Base-by-base conservation (phyloP, 2,113 vertebrate genomes). In the Gavialis gangeticus region DNA sequence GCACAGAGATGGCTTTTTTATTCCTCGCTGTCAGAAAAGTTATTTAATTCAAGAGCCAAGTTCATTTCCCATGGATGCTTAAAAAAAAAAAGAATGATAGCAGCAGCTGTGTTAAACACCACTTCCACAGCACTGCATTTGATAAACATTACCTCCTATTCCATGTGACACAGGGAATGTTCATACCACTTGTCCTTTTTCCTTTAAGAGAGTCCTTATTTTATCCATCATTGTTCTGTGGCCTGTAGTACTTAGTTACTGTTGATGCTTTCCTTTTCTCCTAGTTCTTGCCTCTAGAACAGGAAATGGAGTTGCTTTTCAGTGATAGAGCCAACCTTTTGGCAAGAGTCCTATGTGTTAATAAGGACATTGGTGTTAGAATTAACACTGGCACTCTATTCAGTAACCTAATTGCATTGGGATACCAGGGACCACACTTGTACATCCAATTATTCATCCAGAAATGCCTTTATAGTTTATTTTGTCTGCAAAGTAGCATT, bases 191-290 rank as follows among this genome's bases (percentile, higher is more conserved):
- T 90, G 55, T 22, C 10, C 2, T 78, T 57, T 22, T 78, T 75
- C 54, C 81, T 15, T 85, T 87, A 15, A 55, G 69, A 85, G 67
- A 80, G 85, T 75, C 58, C 73, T 85, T 91, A 54, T 63, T 57
- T 4, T 22, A 15, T 46, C 78, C 4, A 1, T 67, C 30, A 69
- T 15, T 37, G 25, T 62, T 27, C 37, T 3, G 0, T 55, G 81
- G 54, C 37, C 81, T 88, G 62, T 30, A 57, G n/a, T 84, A 14
- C 28, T 17, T 66, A 1, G 10, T 46, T 63, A 79, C 27, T 0
- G 1, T 2, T 75, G 79, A 89, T 3, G 1, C 14, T 60, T 55
- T 82, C 9, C 77, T 87, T 63, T 56, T 59, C 22, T 46, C 5
- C 16, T 28, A 75, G 71, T 85, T 25, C 28, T 56, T 75, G 4